Conservation (phyloP, 1,140 invertebrate genomes). For the Eueides isabella region DNA sequence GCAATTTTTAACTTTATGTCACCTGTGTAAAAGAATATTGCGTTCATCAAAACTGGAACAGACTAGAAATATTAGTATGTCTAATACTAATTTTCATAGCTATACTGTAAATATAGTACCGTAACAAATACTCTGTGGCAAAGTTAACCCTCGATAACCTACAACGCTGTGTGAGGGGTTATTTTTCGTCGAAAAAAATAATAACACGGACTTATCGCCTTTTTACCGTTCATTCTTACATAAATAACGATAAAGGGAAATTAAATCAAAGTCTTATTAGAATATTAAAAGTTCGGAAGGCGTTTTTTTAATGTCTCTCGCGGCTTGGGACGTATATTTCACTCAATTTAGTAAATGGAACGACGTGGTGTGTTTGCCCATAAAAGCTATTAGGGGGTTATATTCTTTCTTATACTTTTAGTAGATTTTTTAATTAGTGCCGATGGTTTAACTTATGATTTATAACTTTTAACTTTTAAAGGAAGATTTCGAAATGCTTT, state of each 20-base stretch:
- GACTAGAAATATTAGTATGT: conserved; percentile 29
- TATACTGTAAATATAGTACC: conserved; percentile 15
- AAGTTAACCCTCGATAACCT: conserved; percentile 43
- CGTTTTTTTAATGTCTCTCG: conserved; percentile 77
- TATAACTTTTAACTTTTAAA: conserved; percentile 6
- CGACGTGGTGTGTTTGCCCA: conserved; percentile 52
- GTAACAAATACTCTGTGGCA: conserved; percentile 44
- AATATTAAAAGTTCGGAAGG: conserved; percentile 79
- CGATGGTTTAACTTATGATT: conserved; percentile 7
- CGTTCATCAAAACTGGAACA: conserved; percentile 14
- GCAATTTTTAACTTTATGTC: conserved; percentile 45
- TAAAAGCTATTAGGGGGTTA: conserved; percentile 58
- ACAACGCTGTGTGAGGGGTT: conserved; percentile 49
- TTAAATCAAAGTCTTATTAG: conserved; percentile 81
- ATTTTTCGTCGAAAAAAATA: conserved; percentile 64
- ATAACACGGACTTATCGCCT: conserved; percentile 76
- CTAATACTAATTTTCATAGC: conserved; percentile 24
- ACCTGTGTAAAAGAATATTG: conserved; percentile 20
- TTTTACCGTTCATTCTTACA: conserved; percentile 74
- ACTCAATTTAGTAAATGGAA: conserved; percentile 80
- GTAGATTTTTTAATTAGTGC: conserved; percentile 29
- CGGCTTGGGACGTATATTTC: conserved; percentile 75
- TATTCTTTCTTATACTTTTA: conserved; percentile 42
- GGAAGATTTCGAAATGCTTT: no score
- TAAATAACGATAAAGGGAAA: conserved; percentile 82